Percentiles rank a stretch among this genome's conserved stretches.
Conservation (phyloP, 2,113 vertebrate species). For the Centropristis striata region DNA sequence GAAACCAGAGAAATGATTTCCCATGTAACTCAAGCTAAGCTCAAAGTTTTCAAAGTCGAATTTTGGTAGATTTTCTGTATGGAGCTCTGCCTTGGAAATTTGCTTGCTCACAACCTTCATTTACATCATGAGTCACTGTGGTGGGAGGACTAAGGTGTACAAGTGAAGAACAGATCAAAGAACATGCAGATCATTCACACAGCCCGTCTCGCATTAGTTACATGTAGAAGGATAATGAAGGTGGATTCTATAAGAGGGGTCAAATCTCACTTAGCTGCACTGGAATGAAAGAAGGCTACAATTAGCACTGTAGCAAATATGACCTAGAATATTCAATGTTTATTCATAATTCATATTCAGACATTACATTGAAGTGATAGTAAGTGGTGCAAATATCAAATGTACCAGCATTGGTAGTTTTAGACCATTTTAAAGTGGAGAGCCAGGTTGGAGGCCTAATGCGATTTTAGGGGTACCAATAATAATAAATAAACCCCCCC, state of each 20-base stretch:
- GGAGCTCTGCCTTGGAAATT: background rate
- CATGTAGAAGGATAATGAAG: slow-evolving; percentile 51
- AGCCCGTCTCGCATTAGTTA: slow-evolving; percentile 41
- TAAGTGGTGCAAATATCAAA: background rate
- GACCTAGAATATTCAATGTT: slow-evolving; percentile 1
- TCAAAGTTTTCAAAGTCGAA: background rate
- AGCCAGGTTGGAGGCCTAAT: no score
- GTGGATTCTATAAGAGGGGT: slow-evolving; percentile 40
- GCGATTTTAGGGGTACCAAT: no score
- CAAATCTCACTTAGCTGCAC: slow-evolving; percentile 43
- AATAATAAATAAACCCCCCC: no score
- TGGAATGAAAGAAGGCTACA: slow-evolving; percentile 31
- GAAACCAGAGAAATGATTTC: background rate
- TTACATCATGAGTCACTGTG: slow-evolving; percentile 46
- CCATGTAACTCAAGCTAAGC: background rate
- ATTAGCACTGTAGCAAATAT: slow-evolving; percentile 12
- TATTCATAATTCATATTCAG: background rate
- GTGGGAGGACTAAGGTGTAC: slow-evolving; percentile 49
- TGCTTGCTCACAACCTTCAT: background rate
- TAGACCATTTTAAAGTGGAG: no score
- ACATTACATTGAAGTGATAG: slow-evolving; percentile 25
- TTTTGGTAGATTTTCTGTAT: background rate
- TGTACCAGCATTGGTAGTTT: no score
- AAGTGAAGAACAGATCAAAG: slow-evolving; percentile 58
- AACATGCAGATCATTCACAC: slow-evolving; percentile 45